Percentiles rank a stretch among this genome's conserved stretches.
Evolutionary conservation across 2,797 vertebrate species (phyloP).

Genomic region (Acanthis flammea): DNA sequence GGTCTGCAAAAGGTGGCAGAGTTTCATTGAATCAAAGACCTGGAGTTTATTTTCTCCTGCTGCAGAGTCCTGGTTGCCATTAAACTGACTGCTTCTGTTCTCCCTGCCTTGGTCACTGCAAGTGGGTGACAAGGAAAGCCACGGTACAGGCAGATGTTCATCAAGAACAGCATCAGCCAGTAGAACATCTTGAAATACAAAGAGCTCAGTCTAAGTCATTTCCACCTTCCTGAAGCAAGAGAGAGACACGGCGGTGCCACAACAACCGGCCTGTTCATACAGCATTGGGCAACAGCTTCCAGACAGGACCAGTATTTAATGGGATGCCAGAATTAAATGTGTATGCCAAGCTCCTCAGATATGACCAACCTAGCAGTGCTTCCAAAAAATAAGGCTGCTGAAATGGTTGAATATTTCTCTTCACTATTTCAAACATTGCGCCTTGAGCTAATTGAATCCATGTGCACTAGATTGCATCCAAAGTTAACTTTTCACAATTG

Average conservation of each 20-base stretch:
- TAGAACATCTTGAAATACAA: background rate
- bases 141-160: background rate
- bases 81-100: background rate
- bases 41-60: background rate
- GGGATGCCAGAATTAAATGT: background rate
- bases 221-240: background rate
- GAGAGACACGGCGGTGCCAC: rapidly evolving
- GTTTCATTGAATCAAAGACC: background rate
- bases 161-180: background rate
- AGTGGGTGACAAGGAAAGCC: background rate
- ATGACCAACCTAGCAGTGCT: rapidly evolving
- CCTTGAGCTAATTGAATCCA: background rate
- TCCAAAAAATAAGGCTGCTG: background rate
- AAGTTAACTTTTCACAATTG: background rate
- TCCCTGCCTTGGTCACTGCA: background rate
- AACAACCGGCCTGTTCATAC: background rate
- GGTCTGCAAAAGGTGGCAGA: background rate
- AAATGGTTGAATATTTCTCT: background rate
- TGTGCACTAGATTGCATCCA: background rate
- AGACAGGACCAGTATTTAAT: background rate
- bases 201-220: background rate
- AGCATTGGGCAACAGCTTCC: background rate
- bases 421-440: rapidly evolving
- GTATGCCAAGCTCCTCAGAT: background rate
- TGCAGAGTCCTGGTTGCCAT: rapidly evolving